phyloP scores from a whole-genome alignment of 2,888 invertebrate species.

The Malthinus flaveolus region DNA sequence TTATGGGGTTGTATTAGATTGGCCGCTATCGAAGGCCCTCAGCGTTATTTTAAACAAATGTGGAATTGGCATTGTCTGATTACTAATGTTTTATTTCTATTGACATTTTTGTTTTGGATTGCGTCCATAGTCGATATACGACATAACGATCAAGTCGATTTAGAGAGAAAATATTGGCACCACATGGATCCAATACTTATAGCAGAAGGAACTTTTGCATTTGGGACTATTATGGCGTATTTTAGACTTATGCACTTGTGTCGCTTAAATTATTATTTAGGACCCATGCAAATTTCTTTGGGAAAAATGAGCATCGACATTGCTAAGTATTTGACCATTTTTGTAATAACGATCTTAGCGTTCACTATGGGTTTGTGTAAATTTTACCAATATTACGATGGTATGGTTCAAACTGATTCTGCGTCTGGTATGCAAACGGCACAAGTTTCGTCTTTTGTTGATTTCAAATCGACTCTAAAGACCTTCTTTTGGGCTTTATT shows the following conservation, averaged over 20 bases:
- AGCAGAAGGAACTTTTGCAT: constrained; percentile 67
- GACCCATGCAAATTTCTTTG: constrained; percentile 68
- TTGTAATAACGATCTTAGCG: constrained; percentile 62
- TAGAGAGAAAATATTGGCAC: constrained; percentile 69
- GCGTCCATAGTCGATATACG: constrained; percentile 59
- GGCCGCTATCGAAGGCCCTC: constrained; percentile 61
- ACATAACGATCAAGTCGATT: constrained; percentile 53
- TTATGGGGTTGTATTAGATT: constrained; percentile 61
- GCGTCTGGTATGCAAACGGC: constrained; percentile 61
- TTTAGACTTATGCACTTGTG: constrained; percentile 66
- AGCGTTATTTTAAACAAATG: constrained; percentile 59
- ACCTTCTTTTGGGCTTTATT: constrained; percentile 73
- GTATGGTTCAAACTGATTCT: constrained; percentile 63
- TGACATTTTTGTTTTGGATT: constrained; percentile 68
- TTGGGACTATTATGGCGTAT: constrained; percentile 69
- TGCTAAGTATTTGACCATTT: constrained; percentile 64
- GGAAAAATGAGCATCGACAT: constrained; percentile 72
- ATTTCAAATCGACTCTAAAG: constrained; percentile 61
- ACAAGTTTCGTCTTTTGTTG: constrained; percentile 61
- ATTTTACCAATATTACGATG: constrained; percentile 68
- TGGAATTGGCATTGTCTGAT: constrained; percentile 69
- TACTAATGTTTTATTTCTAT: constrained; percentile 61
- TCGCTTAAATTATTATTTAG: constrained; percentile 65
- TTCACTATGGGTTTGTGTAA: constrained; percentile 65
- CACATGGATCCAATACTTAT: constrained; percentile 66